Evolutionary conservation across 2,888 invertebrate species (phyloP).

Genomic region (Holacanthella duospinosa): DNA sequence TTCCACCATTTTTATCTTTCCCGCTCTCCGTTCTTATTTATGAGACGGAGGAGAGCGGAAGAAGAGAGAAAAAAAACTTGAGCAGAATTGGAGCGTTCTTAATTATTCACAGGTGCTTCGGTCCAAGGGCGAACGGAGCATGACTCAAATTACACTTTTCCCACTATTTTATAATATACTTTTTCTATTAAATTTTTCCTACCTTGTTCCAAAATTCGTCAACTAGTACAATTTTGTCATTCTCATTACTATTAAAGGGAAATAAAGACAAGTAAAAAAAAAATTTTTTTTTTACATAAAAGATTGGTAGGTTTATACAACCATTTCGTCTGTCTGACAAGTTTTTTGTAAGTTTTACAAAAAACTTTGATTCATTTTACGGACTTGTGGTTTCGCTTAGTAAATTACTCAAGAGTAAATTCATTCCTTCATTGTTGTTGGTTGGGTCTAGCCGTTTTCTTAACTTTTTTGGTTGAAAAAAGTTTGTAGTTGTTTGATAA

Average conservation of each 20-base stretch:
- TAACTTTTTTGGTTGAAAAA: too few species aligned
- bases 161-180: neutral
- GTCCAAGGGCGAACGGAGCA: too few species aligned
- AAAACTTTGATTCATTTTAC: too few species aligned
- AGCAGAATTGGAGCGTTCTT: neutral
- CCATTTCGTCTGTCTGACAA: too few species aligned
- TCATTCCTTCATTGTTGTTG: too few species aligned
- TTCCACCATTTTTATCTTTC: neutral
- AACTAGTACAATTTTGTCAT: neutral
- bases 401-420: too few species aligned
- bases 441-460: too few species aligned
- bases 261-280: neutral
- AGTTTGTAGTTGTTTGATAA: too few species aligned
- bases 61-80: neutral
- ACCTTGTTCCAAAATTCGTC: neutral
- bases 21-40: neutral
- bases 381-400: too few species aligned
- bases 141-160: too few species aligned
- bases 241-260: neutral
- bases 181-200: too few species aligned
- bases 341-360: too few species aligned
- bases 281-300: neutral
- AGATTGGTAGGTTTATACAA: neutral
- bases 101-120: constrained; percentile 3
- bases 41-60: neutral